Evolutionary conservation across 1,140 invertebrate species (phyloP), one percentile per base, ranked within the genome.

Genomic region (Drosophila bocqueti): DNA sequence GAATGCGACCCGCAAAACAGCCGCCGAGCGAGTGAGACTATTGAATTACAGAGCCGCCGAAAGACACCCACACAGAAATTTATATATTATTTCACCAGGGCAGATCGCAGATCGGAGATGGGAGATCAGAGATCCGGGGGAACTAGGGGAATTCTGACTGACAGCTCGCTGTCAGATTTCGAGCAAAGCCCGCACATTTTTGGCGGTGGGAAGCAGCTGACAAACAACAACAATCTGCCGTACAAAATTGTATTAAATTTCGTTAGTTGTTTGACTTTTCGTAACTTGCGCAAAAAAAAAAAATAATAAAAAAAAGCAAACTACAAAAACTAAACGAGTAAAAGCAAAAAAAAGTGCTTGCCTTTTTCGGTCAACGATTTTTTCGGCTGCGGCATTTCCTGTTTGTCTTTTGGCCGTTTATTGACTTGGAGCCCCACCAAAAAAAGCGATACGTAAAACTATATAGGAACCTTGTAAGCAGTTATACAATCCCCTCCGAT

Each of bases 231-330:
- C 42, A 50, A 63, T 63, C 47, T 52, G 69, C 43, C 65, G 36
- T 59, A 68, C 49, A 69, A 89, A 84, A 84, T 90, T 89, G 84
- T 89, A 89, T 89, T 89, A 89, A 90, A 76, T 89, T 89, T 84
- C 84, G 75, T 89, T 89, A 84, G 85, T 79, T 89, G 66, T 72
- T 89, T 81, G 81, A 84, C 77, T 87, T 87, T 87, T 87, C 49
- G 80, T 89, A 83, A 77, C 81, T 46, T 75, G 77, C 73, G 72
- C 77, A 86, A 49, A 47, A 50, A 34, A 21, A 47, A 13, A 61
- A 87, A 49, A 47, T 46, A 34, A 21, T 15, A 4, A 47, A 13
- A 61, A 59, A 34, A 43, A 26, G 60, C 79, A 62, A 73, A 52
- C 50, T 21, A 83, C 21, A 34, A 69, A 64, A 64, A 61, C 63